Percentiles rank a stretch among this genome's conserved stretches.
Evolutionary conservation across 2,113 vertebrate genomes (phyloP).

Genomic region (Rhagologus leucostigma): DNA sequence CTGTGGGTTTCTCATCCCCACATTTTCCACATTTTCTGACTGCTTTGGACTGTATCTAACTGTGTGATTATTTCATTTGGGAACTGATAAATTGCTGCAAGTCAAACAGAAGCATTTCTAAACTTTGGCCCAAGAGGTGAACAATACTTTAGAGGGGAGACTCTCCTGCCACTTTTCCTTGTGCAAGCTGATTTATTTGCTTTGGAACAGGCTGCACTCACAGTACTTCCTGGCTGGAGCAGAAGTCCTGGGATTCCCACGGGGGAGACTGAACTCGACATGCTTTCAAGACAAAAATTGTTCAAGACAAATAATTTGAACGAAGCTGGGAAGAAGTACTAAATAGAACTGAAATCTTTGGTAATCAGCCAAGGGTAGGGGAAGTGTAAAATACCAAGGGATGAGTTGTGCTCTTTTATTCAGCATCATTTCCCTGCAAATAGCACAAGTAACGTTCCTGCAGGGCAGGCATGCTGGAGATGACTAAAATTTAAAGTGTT

Average conservation of each 20-base stretch:
- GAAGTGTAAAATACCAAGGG: conserved; percentile 21
- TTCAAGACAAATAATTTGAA: conserved; percentile 30
- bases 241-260: not conserved
- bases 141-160: not conserved
- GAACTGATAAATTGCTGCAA: not conserved
- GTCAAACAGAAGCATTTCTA: not conserved
- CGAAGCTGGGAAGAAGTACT: not conserved
- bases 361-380: conserved; percentile 7
- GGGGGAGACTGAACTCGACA: not conserved
- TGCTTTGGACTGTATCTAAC: not conserved
- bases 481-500: not conserved
- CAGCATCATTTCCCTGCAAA: conserved; percentile 23
- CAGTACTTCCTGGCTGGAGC: not conserved
- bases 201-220: not conserved
- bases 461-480: not conserved
- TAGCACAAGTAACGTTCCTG: conserved; percentile 12
- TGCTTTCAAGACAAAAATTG: not conserved
- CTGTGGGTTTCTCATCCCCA: not conserved
- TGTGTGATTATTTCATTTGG: not conserved
- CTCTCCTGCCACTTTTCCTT: not conserved
- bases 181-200: not conserved
- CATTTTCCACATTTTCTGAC: not conserved
- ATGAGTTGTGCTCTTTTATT: conserved; percentile 15
- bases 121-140: not conserved
- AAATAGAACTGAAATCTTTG: conserved; percentile 8